phyloP scores from a whole-genome alignment of 2,888 invertebrate genomes.

The Phytoseiulus persimilis region DNA sequence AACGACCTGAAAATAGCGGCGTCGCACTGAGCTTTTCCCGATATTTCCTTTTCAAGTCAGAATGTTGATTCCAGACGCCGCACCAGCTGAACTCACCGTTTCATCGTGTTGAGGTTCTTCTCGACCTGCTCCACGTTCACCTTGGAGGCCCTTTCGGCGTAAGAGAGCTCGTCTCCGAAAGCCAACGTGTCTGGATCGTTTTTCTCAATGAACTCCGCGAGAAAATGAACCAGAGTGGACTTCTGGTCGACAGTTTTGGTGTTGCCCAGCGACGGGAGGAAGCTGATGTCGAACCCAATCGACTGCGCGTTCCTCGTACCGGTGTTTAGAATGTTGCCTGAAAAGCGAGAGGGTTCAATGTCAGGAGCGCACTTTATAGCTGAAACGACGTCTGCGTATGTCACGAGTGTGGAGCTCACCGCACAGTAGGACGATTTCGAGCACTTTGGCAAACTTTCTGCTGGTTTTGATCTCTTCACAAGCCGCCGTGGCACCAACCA shows the following conservation, averaged over 20 bases:
- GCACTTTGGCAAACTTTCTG: conserved; percentile 75
- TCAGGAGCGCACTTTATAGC: no score
- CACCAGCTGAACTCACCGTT: conserved; percentile 38
- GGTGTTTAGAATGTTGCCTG: conserved; percentile 95
- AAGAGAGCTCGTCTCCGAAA: conserved; percentile 78
- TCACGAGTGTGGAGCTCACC: no score
- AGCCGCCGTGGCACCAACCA: conserved; percentile 87
- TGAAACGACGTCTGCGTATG: no score
- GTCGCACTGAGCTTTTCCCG: no score
- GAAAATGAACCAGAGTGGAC: conserved; percentile 80
- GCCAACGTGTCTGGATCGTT: conserved; percentile 75
- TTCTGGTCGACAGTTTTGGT: conserved; percentile 83
- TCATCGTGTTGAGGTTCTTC: conserved; percentile 42
- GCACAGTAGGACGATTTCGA: conserved; percentile 71
- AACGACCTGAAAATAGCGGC: conserved; percentile 57
- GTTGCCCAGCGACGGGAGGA: conserved; percentile 61
- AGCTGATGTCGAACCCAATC: conserved; percentile 92
- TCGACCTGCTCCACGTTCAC: conserved; percentile 41
- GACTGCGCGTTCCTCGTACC: conserved; percentile 88
- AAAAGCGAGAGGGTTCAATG: no score
- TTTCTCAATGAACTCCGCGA: conserved; percentile 75
- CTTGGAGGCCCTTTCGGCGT: conserved; percentile 73
- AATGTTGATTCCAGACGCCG: no score
- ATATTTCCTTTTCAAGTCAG: no score
- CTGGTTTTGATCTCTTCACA: conserved; percentile 86